Conservation (phyloP, 2,113 vertebrate species). For the Bubalus kerabau region DNA sequence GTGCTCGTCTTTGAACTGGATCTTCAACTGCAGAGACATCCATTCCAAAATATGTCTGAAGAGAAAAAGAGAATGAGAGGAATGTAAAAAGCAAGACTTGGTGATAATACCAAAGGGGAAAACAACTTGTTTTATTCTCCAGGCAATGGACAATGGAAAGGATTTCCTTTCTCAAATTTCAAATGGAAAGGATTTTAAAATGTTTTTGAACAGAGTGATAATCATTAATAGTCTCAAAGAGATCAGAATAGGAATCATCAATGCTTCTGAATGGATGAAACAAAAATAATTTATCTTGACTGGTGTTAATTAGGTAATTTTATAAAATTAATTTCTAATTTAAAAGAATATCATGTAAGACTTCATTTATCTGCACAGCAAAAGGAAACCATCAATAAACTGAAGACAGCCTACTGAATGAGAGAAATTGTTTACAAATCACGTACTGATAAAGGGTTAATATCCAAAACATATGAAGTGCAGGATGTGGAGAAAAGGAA, state of each 20-base stretch:
- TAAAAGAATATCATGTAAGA: background rate
- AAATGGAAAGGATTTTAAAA: background rate
- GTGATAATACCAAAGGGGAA: background rate
- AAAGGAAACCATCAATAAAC: background rate
- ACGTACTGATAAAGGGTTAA: background rate
- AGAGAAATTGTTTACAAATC: background rate
- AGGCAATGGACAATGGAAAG: background rate
- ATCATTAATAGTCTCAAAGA: background rate
- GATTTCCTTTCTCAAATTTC: background rate
- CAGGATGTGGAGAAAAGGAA: background rate
- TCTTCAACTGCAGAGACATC: conserved; percentile 98
- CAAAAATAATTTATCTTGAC: background rate
- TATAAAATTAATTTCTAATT: background rate
- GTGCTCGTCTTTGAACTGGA: conserved; percentile 94
- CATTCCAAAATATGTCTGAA: conserved; percentile 98
- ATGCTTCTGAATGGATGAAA: background rate
- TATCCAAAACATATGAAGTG: background rate
- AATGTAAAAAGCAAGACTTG: background rate
- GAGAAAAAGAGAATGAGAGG: background rate
- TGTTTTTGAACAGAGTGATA: background rate
- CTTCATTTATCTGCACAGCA: background rate
- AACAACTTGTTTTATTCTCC: background rate
- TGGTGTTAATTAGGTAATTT: background rate
- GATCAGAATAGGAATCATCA: background rate
- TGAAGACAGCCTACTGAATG: background rate